These are phyloP conservation scores for Alca torda DNA, from an alignment of 2,797 vertebrate genomes.

Conservation along the genomic window DNA sequence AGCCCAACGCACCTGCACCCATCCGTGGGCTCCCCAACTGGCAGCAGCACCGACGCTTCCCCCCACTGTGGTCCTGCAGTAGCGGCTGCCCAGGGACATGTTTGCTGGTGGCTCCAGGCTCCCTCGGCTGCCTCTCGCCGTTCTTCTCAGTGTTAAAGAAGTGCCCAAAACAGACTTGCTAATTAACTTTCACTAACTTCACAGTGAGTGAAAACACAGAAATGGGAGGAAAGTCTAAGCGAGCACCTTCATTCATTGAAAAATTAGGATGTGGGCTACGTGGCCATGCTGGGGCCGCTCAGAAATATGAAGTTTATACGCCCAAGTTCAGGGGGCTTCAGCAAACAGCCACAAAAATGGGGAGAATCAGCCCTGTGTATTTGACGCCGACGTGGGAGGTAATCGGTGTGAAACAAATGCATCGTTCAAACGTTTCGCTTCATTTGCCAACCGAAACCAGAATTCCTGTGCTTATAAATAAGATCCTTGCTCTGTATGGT, in stretches of 20 bases:
- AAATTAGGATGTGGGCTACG: rapidly evolving
- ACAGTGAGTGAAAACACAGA: not conserved
- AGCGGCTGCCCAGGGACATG: not conserved
- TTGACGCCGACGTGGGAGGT: rapidly evolving
- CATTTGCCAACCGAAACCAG: rapidly evolving
- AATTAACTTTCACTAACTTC: too few species aligned
- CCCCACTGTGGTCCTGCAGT: rapidly evolving
- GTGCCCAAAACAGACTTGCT: not conserved
- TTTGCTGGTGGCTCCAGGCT: not conserved
- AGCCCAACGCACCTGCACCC: rapidly evolving
- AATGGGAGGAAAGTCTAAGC: not conserved
- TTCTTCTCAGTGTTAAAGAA: not conserved
- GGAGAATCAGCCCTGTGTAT: not conserved
- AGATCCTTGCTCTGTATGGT: not conserved
- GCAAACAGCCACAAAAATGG: not conserved
- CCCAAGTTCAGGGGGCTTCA: not conserved
- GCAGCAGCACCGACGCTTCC: rapidly evolving
- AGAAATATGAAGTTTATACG: rapidly evolving
- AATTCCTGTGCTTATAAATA: not conserved
- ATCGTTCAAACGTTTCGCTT: not conserved
- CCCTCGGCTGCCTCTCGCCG: not conserved
- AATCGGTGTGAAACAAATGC: not conserved
- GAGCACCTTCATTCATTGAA: not conserved
- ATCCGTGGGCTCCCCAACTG: rapidly evolving
- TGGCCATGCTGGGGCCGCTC: rapidly evolving